A percentile compares a stretch with the other conserved stretches of the same genome.
Conservation (phyloP, 2,113 vertebrate genomes). For the Chionis minor region DNA sequence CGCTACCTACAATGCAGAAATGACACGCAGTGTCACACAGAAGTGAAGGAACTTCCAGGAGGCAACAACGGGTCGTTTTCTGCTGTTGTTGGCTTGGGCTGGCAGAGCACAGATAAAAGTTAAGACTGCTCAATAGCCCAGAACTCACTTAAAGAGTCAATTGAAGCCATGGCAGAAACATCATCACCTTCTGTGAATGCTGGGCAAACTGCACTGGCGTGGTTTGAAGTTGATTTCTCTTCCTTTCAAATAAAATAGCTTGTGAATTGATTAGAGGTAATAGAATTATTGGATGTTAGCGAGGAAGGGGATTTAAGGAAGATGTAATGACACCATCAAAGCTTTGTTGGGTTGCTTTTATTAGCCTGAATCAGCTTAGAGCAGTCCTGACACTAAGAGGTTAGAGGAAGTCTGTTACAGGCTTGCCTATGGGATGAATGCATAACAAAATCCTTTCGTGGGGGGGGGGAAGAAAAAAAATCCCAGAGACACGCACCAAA, state of each 20-base stretch:
- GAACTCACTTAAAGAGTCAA: slow-evolving; percentile 23
- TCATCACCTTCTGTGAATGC: not conserved
- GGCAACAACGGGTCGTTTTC: not conserved
- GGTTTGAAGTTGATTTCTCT: slow-evolving; percentile 1
- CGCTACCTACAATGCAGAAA: not conserved
- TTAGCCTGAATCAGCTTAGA: slow-evolving; percentile 63
- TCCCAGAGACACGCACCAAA: not conserved
- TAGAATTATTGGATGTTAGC: slow-evolving; percentile 60
- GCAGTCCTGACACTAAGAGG: slow-evolving; percentile 63
- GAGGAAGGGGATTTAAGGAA: slow-evolving; percentile 62
- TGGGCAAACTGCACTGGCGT: not conserved
- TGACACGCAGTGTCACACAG: not conserved
- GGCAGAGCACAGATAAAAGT: not conserved
- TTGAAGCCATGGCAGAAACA: slow-evolving; percentile 26
- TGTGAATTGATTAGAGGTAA: slow-evolving; percentile 60
- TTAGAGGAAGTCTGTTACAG: slow-evolving; percentile 68
- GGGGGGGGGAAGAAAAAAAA: not conserved
- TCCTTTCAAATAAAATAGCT: slow-evolving; percentile 58
- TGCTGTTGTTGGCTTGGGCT: not conserved
- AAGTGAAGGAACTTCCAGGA: not conserved
- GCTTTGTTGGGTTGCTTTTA: slow-evolving; percentile 73
- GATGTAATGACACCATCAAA: slow-evolving; percentile 72
- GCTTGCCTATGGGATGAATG: slow-evolving; percentile 72
- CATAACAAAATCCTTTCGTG: slow-evolving; percentile 53
- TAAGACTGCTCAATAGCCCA: not conserved